Evolutionary conservation across 2,888 invertebrate genomes (phyloP), one percentile per base, ranked within the genome.

Genomic region (Andrena dorsata): DNA sequence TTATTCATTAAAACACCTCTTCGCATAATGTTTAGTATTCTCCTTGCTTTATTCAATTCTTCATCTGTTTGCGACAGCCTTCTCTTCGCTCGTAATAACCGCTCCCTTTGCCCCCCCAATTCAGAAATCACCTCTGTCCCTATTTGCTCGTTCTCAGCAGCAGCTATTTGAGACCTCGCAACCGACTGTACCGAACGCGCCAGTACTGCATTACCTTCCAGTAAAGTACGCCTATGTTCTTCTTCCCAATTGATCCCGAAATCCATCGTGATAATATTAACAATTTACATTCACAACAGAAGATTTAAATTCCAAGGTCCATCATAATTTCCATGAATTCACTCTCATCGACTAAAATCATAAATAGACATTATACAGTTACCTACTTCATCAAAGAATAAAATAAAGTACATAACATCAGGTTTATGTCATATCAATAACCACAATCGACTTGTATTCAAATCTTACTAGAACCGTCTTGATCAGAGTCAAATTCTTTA

Each of bases 111-210:
- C 80, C 95, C 95, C 1, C 96, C 96, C 51, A 98, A 94, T 88
- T 98, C 98, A 0, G 96, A 95, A 7, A 98, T 95, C 1, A 97
- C 97, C 92, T 96, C 97, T 0, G 96, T 95, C 6, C 97, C 98
- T 84, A 98, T 95, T 90, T 96, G 95, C 94, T 98, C 98, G 0
- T 97, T 97, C 94, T 98, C 97, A 2, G 96, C 95, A 0, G 97
- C 97, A 63, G 97, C 95, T 90, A 96, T 96, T 86, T 97, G 96
- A 0, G 97, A 96, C 73, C 97, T 94, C 0, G 95, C 95, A 10
- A 97, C 94, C 85, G 96, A 96, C 78, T 95, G 95, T 0, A 95
- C 94, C 0, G 96, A 96, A 68, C 96, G 93, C 88, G 96, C 95
- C 63, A 96, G 90, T 16, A 95, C 94, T 69, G 94, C 94, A 77